Base-by-base conservation (phyloP, 1,140 invertebrate species). In the Drosophila ironensis region DNA sequence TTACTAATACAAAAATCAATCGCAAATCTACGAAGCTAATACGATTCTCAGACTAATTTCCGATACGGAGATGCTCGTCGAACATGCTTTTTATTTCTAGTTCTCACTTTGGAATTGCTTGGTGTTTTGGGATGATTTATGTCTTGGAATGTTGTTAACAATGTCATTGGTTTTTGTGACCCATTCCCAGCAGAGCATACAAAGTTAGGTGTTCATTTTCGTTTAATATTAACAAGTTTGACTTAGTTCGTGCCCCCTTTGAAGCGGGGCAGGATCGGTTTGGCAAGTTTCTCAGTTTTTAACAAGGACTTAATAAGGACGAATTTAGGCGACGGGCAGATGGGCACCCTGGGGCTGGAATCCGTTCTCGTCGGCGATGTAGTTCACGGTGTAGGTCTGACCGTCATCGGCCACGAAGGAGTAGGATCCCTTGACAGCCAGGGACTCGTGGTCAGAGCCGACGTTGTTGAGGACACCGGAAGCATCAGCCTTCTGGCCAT, bases 281-380 rank as follows among this genome's bases (percentile, higher is more conserved):
- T 47, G 59, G 22, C 17, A 27, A 11, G 8, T 11, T 27, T 27
- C 24, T 24, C 8, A 16, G 24, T 3, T 17, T 17, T 20, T 57
- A 51, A 57, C 54, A 57, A 51, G 33, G 46, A 20, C 4, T 45
- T 22, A 4, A 11, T 7, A 5, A 6, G 38, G 27, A 17, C 7
- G 27, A 28, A 41, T 12, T n/a, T 61, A 38, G 46, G 70, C 76
- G 61, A 70, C 73, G 56, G 93, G 93, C 48, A 95, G 88, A 89
- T 94, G 93, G 5, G 91, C 92, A 16, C 93, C 94, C 78, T 92
- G 91, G 28, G 94, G 93, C 71, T 93, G 92, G 91, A 94, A 96
- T 44, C 94, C 94, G 81, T 94, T 94, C 90, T 95, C 94, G 87
- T 95, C 95, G 22, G 94, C 94, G 33, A 93, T 90, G 89, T 95